Evolutionary conservation across 2,797 vertebrate species (phyloP), one percentile per base, ranked within the genome.

Genomic region (Euthynnus affinis): DNA sequence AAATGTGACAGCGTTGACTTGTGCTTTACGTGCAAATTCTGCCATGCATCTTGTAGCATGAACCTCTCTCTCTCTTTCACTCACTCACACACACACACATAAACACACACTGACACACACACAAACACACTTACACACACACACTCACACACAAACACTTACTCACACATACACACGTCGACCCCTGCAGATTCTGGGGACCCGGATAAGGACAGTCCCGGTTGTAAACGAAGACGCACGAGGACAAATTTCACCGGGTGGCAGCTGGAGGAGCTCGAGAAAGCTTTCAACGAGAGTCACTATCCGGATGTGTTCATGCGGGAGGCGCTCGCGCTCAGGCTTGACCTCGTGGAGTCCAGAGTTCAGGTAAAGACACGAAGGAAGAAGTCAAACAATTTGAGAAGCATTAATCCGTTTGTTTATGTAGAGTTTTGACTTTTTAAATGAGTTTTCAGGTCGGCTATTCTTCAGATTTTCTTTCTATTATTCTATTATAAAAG

Each of bases 291-390:
- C 79, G 98, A 99, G 91, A 99, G 98, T 71, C 98, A 99, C 93
- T 99, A 99, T 56, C 98, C 98, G 22, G 98, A 99, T 79, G 98
- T 99, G 90, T 99, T 99, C 92, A 99, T 99, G 98, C 92, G 98
- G 76, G 98, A 99, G 94, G 98, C 98, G 80, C 96, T 99, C 81
- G 98, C 98, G 62, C 95, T 99, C 85, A 94, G 98, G 77, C 96
- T 99, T 32, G 98, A 99, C 89, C 95, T 99, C 81, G 97, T 99
- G 83, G 98, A 99, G 92, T 99, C 98, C 83, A 95, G 98, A 90
- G 98, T 99, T 71, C 98, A 99, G 98, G 98, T 99, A 98, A 96
- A 87, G 29, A 74, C 62, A 48, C 57, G 1, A 34, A 17, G 9
- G 52, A 40, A 67, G 0, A 10, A n/a, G 22, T 42, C 20, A 20